A percentile compares a stretch with the other conserved stretches of the same genome.
phyloP scores from a whole-genome alignment of 2,113 vertebrate species.

The Poicephalus gulielmi region DNA sequence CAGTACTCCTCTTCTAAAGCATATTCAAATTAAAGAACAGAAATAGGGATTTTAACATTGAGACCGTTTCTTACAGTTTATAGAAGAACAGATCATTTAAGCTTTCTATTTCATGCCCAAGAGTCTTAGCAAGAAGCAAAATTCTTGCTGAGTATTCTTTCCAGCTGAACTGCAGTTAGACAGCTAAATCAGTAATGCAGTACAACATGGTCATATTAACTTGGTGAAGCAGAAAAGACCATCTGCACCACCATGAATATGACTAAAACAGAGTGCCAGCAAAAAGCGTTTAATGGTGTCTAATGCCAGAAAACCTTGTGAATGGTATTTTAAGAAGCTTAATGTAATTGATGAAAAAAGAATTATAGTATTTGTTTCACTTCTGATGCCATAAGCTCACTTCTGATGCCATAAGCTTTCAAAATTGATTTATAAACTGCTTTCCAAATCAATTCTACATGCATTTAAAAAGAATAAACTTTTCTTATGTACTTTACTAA shows the following conservation, averaged over 20 bases:
- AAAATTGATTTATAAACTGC: constrained; percentile 48
- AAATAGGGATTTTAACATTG: not conserved
- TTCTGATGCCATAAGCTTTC: constrained; percentile 42
- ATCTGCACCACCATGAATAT: constrained; percentile 70
- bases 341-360: constrained; percentile 26
- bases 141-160: constrained; percentile 70
- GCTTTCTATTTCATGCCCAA: constrained; percentile 42
- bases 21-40: not conserved
- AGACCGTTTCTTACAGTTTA: not conserved
- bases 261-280: constrained; percentile 55
- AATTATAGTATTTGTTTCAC: constrained; percentile 9
- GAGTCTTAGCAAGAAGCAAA: constrained; percentile 47
- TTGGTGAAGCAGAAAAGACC: constrained; percentile 74
- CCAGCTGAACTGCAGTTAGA: constrained; percentile 73
- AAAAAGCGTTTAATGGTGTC: constrained; percentile 24
- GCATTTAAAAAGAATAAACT: constrained; percentile 9
- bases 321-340: constrained; percentile 36
- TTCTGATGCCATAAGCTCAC: constrained; percentile 37
- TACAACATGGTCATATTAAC: constrained; percentile 72
- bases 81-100: not conserved
- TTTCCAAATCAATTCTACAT: constrained; percentile 44
- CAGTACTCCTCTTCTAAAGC: not conserved
- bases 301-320: constrained; percentile 56
- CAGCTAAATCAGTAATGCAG: constrained; percentile 77
- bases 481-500: constrained; percentile 24